A percentile compares a stretch with the other conserved stretches of the same genome.
Evolutionary conservation across 2,113 vertebrate genomes (phyloP).

Genomic region (Coracopsis vasa): DNA sequence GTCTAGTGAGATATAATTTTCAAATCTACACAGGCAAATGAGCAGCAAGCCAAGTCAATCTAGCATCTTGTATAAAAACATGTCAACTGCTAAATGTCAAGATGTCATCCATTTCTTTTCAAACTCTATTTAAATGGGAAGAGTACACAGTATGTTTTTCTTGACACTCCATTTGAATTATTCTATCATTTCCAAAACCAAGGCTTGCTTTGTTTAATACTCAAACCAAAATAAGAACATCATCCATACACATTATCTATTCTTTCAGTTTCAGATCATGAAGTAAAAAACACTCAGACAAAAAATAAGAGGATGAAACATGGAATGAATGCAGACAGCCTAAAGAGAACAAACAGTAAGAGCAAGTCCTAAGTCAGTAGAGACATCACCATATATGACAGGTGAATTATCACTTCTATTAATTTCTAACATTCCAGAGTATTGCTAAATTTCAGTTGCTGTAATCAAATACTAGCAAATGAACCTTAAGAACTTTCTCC

Average conservation of each 20-base stretch:
- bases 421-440: not conserved
- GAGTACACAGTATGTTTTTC: not conserved
- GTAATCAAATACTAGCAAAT: not conserved
- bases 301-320: not conserved
- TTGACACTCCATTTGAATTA: not conserved
- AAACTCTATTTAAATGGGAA: not conserved
- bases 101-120: not conserved
- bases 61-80: not conserved
- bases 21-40: not conserved
- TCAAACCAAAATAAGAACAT: not conserved
- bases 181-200: not conserved
- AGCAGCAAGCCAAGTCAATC: not conserved
- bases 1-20: not conserved
- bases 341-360: not conserved
- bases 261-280: not conserved
- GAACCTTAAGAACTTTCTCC: not conserved
- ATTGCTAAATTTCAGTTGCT: not conserved
- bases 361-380: not conserved
- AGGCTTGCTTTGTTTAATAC: not conserved
- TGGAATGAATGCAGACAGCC: rapidly evolving
- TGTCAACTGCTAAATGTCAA: not conserved
- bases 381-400: not conserved
- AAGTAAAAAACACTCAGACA: not conserved
- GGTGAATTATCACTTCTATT: not conserved
- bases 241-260: not conserved